Evolutionary conservation across 2,113 vertebrate species (phyloP).

Genomic region (Chamaea fasciata): DNA sequence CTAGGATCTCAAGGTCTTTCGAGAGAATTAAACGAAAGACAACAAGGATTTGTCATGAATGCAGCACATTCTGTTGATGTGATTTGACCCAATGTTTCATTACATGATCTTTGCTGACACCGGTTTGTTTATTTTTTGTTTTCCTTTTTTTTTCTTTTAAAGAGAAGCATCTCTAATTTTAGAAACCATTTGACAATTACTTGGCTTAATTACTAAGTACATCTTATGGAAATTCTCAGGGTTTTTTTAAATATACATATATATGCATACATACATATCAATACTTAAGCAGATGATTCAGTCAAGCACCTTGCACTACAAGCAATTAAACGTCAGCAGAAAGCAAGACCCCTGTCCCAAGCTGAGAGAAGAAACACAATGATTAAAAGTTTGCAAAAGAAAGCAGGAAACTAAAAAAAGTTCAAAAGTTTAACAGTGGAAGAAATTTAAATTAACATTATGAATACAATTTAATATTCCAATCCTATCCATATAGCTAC

Average conservation of each 20-base stretch:
- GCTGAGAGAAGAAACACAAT: neutral
- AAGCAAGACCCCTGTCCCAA: neutral
- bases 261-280: neutral
- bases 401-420: neutral
- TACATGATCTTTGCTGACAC: constrained; percentile 56
- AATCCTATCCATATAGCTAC: neutral
- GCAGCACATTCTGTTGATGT: neutral
- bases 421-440: neutral
- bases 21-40: neutral
- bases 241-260: neutral
- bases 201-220: neutral
- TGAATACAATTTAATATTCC: neutral
- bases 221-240: neutral
- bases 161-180: neutral
- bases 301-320: neutral
- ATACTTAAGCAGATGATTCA: neutral
- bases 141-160: neutral
- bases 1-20: constrained; percentile 10
- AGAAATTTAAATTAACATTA: neutral
- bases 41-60: neutral
- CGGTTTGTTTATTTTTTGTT: constrained; percentile 41
- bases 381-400: neutral
- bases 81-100: constrained; percentile 20
- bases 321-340: neutral
- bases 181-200: neutral